Conservation (phyloP, 1,140 invertebrate genomes). For the Atta colombica region DNA sequence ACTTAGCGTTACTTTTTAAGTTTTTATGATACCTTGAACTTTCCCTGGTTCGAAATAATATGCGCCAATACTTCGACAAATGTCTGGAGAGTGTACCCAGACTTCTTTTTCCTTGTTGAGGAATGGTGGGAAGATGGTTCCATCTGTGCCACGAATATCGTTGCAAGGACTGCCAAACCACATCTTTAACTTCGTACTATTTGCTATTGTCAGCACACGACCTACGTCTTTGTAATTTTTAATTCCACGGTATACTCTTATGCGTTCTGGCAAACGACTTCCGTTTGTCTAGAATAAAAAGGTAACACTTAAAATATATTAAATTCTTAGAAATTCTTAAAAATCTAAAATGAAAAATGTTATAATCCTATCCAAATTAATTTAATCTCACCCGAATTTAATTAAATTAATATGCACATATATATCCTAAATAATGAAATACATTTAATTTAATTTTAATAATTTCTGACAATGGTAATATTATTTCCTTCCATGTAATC, state of each 20-base stretch:
- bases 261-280: constrained; percentile 86
- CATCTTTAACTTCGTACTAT: constrained; percentile 86
- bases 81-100: constrained; percentile 88
- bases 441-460: constrained; percentile 1
- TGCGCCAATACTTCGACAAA: constrained; percentile 88
- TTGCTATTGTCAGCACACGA: constrained; percentile 88
- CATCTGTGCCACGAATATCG: constrained; percentile 90
- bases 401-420: background rate
- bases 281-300: constrained; percentile 87
- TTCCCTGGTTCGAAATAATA: constrained; percentile 66
- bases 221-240: constrained; percentile 90
- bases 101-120: constrained; percentile 87
- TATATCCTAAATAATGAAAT: background rate
- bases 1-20: background rate
- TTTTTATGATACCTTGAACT: constrained; percentile 65
- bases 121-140: constrained; percentile 91
- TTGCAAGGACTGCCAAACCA: constrained; percentile 90
- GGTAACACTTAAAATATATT: background rate
- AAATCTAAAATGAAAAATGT: background rate
- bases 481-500: background rate
- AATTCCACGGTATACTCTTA: constrained; percentile 90
- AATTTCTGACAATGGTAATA: background rate
- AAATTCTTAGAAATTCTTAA: background rate
- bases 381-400: background rate
- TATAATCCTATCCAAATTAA: background rate